Percentiles rank a stretch among this genome's conserved stretches.
Conservation (phyloP, 2,888 invertebrate species). For the Hylaea fasciaria region DNA sequence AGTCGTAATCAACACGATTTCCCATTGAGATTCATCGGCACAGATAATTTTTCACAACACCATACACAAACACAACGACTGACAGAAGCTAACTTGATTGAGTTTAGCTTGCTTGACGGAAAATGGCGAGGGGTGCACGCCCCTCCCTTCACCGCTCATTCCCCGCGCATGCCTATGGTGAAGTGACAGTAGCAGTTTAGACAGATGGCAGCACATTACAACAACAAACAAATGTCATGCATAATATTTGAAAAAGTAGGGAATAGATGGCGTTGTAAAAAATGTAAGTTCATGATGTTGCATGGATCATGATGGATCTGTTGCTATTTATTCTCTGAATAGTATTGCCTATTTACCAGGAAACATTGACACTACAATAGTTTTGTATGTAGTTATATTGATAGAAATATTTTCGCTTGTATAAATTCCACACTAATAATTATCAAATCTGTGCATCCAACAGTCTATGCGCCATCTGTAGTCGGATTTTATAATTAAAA, state of each 20-base stretch:
- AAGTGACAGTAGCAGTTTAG: conserved; percentile 42
- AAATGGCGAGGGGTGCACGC: conserved; percentile 77
- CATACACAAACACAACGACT: conserved; percentile 84
- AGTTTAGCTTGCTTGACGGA: conserved; percentile 79
- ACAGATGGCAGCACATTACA: conserved; percentile 64
- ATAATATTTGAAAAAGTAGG: neutral
- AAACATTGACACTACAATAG: neutral
- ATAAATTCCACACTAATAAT: no score
- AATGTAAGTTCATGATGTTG: neutral
- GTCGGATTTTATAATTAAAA: neutral
- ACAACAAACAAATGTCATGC: conserved; percentile 48
- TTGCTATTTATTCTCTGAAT: no score
- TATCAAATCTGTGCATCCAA: no score
- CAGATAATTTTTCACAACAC: conserved; percentile 83
- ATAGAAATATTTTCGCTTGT: no score
- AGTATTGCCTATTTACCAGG: no score
- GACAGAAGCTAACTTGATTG: conserved; percentile 83
- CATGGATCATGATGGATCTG: no score
- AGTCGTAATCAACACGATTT: conserved; percentile 81
- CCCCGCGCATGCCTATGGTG: conserved; percentile 72
- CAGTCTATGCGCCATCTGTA: neutral
- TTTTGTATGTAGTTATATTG: no score
- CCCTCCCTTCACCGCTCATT: conserved; percentile 51
- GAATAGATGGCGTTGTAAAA: neutral
- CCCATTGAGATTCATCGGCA: conserved; percentile 83